A percentile compares a stretch with the other conserved stretches of the same genome.
These are phyloP conservation scores for Laterallus jamaicensis DNA, from an alignment of 2,113 vertebrate genomes.

Conservation along the genomic window DNA sequence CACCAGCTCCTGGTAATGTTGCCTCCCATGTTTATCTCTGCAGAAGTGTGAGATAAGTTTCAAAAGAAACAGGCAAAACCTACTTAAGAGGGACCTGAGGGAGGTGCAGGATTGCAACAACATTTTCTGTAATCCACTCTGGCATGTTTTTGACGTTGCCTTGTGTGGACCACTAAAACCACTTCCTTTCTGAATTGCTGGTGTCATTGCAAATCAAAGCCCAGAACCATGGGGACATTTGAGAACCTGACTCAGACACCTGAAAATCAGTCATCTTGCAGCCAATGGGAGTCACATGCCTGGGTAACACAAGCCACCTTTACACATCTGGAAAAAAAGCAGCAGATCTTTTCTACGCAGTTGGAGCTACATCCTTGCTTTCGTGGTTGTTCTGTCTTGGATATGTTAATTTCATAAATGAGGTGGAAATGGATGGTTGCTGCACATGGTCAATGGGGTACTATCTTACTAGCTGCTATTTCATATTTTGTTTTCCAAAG, in stretches of 20 bases:
- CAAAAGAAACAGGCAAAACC: not conserved
- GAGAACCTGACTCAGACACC: not conserved
- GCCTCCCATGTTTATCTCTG: not conserved
- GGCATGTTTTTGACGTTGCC: not conserved
- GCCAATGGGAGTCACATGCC: accelerated
- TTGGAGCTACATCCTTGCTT: not conserved
- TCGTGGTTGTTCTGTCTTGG: not conserved
- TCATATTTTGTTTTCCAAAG: not conserved
- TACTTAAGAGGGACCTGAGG: not conserved
- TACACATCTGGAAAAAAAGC: not conserved
- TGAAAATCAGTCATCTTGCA: not conserved
- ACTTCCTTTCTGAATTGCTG: not conserved
- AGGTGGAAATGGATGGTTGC: not conserved
- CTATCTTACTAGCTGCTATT: not conserved
- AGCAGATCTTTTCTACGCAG: not conserved
- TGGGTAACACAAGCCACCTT: not conserved
- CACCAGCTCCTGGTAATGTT: not conserved
- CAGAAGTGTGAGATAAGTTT: not conserved
- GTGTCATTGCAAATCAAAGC: not conserved
- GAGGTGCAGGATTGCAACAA: not conserved
- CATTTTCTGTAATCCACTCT: not conserved
- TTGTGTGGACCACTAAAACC: not conserved
- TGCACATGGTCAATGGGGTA: not conserved
- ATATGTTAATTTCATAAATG: not conserved
- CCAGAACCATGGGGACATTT: not conserved